Base-by-base conservation (phyloP, 2,797 vertebrate genomes). In the Scyliorhinus canicula region DNA sequence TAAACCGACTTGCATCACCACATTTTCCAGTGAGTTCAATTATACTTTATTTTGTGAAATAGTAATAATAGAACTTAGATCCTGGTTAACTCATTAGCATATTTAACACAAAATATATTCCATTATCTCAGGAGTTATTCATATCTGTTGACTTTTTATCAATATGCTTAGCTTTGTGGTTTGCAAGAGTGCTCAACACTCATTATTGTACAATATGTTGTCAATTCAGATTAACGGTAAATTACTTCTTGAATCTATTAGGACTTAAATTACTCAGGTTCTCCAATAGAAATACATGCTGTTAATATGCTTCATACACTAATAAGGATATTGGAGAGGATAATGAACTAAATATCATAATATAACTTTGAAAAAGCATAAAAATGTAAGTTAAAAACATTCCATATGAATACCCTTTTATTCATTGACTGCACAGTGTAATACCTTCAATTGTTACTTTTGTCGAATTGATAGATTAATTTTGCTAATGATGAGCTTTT, bases 401-500 rank as follows among this genome's bases (percentile, higher is more conserved):
- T 71, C 44, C 65, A 50, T 71, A 14, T 40, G n/a, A 16, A n/a
- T 40, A 52, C 26, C 50, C 47, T 69, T 74, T 94, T 94, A 94
- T 52, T 71, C 67, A 24, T 47, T 65, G 67, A 47, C 47, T 55
- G 67, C 67, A 94, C 35, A 74, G n/a, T 93, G 44, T 50, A 71
- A 50, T 67, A 71, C 50, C 47, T 93, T 93, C 44, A 47, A 71
- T 74, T 31, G 67, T 91, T 93, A 93, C 44, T 94, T 94, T 74
- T 74, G 28, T n/a, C 35, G 35, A 71, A 52, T 47, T n/a, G 93
- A 24, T 63, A 74, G 65, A 74, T 94, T 74, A 52, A 24, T 52
- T 94, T 94, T 52, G 67, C 28, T 94, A 74, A 94, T n/a, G 71
- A 12, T 74, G 67, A 94, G 67, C 67, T 74, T 94, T 74, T 74